Base-by-base conservation (phyloP, 2,888 invertebrate species). In the Plebejus melissa region DNA sequence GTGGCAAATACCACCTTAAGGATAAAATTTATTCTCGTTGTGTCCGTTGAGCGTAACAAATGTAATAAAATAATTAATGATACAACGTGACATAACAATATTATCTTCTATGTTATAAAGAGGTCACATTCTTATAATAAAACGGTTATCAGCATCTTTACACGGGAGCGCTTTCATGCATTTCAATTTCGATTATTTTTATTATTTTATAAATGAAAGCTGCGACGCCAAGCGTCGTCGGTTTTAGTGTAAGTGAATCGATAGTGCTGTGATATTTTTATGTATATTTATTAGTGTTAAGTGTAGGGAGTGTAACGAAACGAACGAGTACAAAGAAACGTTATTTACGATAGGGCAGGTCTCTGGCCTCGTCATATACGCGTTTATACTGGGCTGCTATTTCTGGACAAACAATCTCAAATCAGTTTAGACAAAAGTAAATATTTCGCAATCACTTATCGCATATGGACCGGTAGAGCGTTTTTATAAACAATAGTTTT, bases 231-330 rank as follows among this genome's bases (percentile, higher is more conserved):
- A 92, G 93, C 93, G 88, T 85, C 83, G 83, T 81, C 54, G 87
- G 82, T 85, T 85, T 86, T 92, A 92, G 93, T 83, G 88, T 93
- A 93, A 93, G 93, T 86, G 91, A 91, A 93, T 92, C 92, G 93
- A 93, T 93, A 89, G 92, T 93, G 93, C 93, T 93, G 93, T 93
- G 93, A 93, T 93, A 93, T 93, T 93, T 91, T 93, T 90, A 91
- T 93, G 90, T 93, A 93, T 90, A 91, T 90, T 88, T 72, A 72
- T 54, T 91, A 91, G 88, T 83, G 83, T 82, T 91, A 90, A 90
- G 90, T 77, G 83, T 87, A 87, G 85, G 82, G 86, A 85, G 87
- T 83, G 87, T 88, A 88, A 88, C 83, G 87, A 82, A 86, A 87
- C 72, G 72, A 89, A 85, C 87, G 88, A 90, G 91, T 92, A 92